These are phyloP conservation scores for Zoroaster sp. DNA, from an alignment of 53 echinoderm and acorn worm genomes.

Conservation along the genomic window DNA sequence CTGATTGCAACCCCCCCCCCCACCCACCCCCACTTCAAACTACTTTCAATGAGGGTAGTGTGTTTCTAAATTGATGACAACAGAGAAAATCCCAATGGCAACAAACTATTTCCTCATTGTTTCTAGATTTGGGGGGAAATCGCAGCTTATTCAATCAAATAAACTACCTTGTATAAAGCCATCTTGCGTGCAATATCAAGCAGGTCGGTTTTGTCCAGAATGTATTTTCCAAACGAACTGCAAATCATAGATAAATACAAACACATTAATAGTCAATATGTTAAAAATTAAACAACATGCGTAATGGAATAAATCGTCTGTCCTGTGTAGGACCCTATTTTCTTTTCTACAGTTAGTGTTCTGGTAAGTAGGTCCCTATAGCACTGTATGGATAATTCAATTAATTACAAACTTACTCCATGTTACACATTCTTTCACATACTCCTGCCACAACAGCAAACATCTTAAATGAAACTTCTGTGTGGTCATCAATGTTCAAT, in stretches of 20 bases:
- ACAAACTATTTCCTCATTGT: background rate
- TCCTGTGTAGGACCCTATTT: no score
- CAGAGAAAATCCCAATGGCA: background rate
- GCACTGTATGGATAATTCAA: no score
- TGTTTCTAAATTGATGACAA: no score
- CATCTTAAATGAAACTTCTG: constrained; percentile 82
- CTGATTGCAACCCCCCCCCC: no score
- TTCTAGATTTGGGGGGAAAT: background rate
- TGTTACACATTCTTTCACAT: constrained; percentile 82
- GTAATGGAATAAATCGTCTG: background rate
- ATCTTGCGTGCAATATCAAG: constrained; percentile 93
- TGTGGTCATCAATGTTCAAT: constrained; percentile 83
- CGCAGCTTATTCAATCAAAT: no score
- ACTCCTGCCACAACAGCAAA: constrained; percentile 90
- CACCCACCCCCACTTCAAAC: no score
- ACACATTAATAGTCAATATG: background rate
- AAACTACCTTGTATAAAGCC: constrained; percentile 89
- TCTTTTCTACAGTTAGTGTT: no score
- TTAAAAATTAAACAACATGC: background rate
- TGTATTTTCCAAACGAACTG: constrained; percentile 76
- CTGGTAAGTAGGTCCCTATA: no score
- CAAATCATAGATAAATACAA: background rate
- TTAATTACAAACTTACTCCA: constrained; percentile 99
- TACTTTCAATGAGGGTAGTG: no score
- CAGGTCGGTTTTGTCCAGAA: constrained; percentile 84